Conservation (phyloP, 2,113 vertebrate genomes). For the Cyanoderma ruficeps region DNA sequence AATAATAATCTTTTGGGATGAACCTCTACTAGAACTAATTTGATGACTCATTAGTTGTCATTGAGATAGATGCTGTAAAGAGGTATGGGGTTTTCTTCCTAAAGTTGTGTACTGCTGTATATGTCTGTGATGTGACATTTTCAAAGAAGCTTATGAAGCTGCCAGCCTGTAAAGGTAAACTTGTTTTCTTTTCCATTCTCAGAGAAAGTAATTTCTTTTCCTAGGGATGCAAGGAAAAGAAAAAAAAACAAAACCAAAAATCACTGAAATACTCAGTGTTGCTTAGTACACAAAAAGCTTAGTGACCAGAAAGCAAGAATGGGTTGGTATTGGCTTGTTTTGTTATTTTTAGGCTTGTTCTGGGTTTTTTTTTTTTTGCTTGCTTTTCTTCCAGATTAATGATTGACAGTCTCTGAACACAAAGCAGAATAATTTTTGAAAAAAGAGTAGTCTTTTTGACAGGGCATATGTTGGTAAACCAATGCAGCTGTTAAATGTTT, state of each 20-base stretch:
- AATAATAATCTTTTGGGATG: not conserved
- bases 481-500: not conserved
- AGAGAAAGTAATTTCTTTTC: not conserved
- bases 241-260: accelerated
- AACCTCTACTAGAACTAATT: not conserved
- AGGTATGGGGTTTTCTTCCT: not conserved
- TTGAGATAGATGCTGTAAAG: not conserved
- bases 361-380: not conserved
- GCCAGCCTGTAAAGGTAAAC: not conserved
- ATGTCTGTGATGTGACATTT: not conserved
- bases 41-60: not conserved
- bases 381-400: not conserved
- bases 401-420: not conserved
- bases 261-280: not conserved
- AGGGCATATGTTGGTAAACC: not conserved
- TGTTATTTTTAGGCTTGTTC: not conserved
- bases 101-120: not conserved
- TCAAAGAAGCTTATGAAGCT: not conserved
- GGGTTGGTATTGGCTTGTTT: not conserved
- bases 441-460: not conserved
- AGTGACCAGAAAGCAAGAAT: not conserved
- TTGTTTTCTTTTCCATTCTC: not conserved
- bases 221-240: not conserved
- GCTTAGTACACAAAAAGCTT: not conserved
- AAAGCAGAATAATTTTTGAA: not conserved